A percentile compares a stretch with the other conserved stretches of the same genome.
Evolutionary conservation across 2,888 invertebrate genomes (phyloP).

Genomic region (Antheraea yamamai): DNA sequence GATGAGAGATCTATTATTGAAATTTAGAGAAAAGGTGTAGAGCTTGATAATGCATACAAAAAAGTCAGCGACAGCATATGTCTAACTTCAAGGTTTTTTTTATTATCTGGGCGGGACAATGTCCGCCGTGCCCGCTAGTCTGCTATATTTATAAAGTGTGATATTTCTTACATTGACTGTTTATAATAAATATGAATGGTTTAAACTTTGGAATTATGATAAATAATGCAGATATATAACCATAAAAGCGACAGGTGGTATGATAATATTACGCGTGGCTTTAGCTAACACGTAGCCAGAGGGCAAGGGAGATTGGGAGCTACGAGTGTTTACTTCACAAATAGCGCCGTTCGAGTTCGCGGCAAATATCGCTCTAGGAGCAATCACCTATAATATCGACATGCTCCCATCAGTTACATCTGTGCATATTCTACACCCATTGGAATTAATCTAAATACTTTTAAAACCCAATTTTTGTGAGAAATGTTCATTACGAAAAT

Average conservation of each 20-base stretch:
- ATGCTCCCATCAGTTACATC: constrained; percentile 39
- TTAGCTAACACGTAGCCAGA: constrained; percentile 22
- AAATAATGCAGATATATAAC: background rate
- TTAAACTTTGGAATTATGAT: background rate
- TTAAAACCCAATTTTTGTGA: background rate
- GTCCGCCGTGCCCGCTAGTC: too few relatives aligned
- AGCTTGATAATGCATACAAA: too few relatives aligned
- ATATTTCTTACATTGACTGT: background rate
- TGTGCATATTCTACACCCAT: constrained; percentile 35
- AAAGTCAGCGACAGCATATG: too few relatives aligned
- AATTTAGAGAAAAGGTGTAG: too few relatives aligned
- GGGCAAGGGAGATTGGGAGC: constrained; percentile 23
- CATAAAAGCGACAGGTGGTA: constrained; percentile 38
- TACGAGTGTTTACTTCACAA: constrained; percentile 63
- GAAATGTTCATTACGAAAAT: background rate
- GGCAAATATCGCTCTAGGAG: constrained; percentile 68
- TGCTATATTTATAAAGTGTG: too few relatives aligned
- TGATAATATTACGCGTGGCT: constrained; percentile 20
- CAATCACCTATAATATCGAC: constrained; percentile 58
- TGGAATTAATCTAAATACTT: background rate
- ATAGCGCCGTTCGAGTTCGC: constrained; percentile 64
- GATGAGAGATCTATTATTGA: too few relatives aligned
- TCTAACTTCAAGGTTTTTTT: too few relatives aligned
- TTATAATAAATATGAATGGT: background rate
- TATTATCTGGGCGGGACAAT: too few relatives aligned